Evolutionary conservation across 2,888 invertebrate genomes (phyloP), one percentile per base, ranked within the genome.

Genomic region (Nesidiocoris tenuis): DNA sequence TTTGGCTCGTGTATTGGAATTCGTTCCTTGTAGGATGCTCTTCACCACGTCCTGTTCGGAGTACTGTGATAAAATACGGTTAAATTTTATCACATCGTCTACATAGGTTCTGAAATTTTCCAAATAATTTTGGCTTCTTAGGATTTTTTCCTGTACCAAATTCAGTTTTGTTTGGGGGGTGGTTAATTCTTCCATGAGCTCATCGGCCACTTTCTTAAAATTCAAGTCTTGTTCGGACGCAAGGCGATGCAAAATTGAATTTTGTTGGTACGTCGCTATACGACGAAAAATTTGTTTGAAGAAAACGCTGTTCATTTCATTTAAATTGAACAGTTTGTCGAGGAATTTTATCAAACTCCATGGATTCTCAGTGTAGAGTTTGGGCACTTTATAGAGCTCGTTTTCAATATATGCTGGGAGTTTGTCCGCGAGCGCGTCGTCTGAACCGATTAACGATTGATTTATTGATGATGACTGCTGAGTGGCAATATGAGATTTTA

Each of bases 151-250:
- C n/a, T n/a, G 71, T 2, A 71, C 61, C 24, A 71, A 25, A 1
- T 55, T 66, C 18, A 68, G 23, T 21, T 66, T 66, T 16, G 66
- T 66, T 7, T 66, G 66, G 1, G 66, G 66, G 1, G 66, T 66
- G 9, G 67, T 67, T 1, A 67, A 23, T 19, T 67, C 67, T 5
- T 67, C 55, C 67, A 67, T 55, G 2, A 67, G 12, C 0, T 19
- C 55, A 55, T 39, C 67, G 21, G 55, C 67, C 1, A 67, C 7
- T 19, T 54, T 3, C 21, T 54, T 2, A 56, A 67, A 67, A 3
- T 54, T 67, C 3, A 67, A 12, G 55, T 55, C 55, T 19, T 1
- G 1, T 12, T 17, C 67, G 19, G 67, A 19, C 7, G 55, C 55
- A 9, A 67, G 21, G 1, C 67, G 55, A 1, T 21, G 55, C 55